Evolutionary conservation across 2,888 invertebrate genomes (phyloP).

Genomic region (Andrena chrysosceles): DNA sequence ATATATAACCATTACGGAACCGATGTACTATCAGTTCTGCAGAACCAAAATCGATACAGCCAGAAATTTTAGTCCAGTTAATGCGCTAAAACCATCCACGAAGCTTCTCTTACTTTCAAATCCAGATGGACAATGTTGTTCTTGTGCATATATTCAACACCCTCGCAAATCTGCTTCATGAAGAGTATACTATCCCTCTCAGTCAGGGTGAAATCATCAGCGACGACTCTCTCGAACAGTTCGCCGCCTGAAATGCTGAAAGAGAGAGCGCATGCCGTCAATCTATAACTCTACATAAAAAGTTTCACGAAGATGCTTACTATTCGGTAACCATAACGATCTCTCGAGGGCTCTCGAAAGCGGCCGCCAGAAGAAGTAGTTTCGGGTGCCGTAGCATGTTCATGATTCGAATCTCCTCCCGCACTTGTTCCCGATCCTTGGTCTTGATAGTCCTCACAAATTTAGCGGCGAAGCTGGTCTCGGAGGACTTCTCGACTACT

Average conservation of each 20-base stretch:
- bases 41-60: no score
- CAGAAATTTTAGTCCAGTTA: no score
- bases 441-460: slow-evolving; percentile 91
- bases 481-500: slow-evolving; percentile 88
- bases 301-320: slow-evolving; percentile 87
- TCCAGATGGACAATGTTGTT: slow-evolving; percentile 95
- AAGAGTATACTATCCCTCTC: slow-evolving; percentile 93
- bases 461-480: slow-evolving; percentile 92
- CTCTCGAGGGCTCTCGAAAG: slow-evolving; percentile 91
- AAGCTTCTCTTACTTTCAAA: slow-evolving; percentile 88
- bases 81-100: background rate
- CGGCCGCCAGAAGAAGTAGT: slow-evolving; percentile 92
- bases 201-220: slow-evolving; percentile 96
- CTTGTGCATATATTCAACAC: slow-evolving; percentile 95
- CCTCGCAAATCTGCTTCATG: slow-evolving; percentile 96
- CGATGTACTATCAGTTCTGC: no score
- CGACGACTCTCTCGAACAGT: slow-evolving; percentile 96
- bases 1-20: no score
- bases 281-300: background rate
- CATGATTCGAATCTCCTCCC: slow-evolving; percentile 95
- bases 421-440: slow-evolving; percentile 91
- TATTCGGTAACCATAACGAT: slow-evolving; percentile 96
- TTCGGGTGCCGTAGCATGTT: slow-evolving; percentile 93
- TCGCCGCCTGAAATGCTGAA: slow-evolving; percentile 96
- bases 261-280: slow-evolving; percentile 43